Evolutionary conservation across 2,888 invertebrate genomes (phyloP).

Genomic region (Alsophila aescularia): DNA sequence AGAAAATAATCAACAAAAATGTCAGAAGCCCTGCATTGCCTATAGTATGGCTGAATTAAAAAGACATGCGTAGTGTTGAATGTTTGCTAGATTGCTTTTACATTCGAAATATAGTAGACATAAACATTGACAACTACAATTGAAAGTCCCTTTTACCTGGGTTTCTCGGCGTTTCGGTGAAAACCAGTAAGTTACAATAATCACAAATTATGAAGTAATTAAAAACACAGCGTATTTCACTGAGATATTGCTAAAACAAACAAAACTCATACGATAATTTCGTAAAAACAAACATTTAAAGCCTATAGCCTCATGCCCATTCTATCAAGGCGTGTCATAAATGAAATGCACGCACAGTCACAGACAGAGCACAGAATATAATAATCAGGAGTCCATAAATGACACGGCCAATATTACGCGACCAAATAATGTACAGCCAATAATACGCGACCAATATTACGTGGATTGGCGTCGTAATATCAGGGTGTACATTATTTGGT

Average conservation of each 20-base stretch:
- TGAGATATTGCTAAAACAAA: neutral
- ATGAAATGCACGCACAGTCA: neutral
- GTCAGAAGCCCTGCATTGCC: neutral
- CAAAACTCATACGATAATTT: constrained; percentile 5
- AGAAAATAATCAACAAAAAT: constrained; percentile 16
- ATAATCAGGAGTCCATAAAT: too few relatives aligned
- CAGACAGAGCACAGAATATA: too few relatives aligned
- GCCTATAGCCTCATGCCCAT: too few relatives aligned
- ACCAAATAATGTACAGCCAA: too few relatives aligned
- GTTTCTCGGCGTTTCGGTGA: constrained; percentile 14
- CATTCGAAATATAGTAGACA: constrained; percentile 6
- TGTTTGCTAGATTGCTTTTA: neutral
- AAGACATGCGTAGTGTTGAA: neutral
- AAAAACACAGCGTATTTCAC: constrained; percentile 1
- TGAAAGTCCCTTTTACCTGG: constrained; percentile 43
- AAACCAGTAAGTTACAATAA: neutral
- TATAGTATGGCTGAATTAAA: constrained; percentile 15
- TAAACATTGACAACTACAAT: constrained; percentile 42
- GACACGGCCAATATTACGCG: too few relatives aligned
- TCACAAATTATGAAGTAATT: neutral
- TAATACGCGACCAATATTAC: too few relatives aligned
- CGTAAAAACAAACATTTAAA: constrained; percentile 9
- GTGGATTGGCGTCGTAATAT: too few relatives aligned
- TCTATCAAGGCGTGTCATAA: constrained; percentile 23
- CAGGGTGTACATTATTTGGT: too few relatives aligned